Base-by-base conservation (phyloP, 1,140 invertebrate species). In the Campodea augens region DNA sequence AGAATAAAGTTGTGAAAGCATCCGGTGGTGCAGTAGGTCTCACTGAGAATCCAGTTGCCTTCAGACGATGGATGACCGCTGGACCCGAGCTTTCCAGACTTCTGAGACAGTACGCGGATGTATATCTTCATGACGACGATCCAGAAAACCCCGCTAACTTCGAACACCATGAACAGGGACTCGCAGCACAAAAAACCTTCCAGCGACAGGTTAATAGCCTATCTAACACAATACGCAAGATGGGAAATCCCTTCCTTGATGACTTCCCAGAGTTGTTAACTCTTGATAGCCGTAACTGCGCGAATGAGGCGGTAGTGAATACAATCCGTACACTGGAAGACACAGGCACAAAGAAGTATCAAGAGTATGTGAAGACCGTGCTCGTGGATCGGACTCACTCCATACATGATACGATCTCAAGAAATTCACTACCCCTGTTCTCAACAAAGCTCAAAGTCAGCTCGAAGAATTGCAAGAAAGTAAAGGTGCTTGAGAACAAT, bases 1-100 rank as follows among this genome's bases (percentile, higher is more conserved):
- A 23, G n/a, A 54, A 54, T 48, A 43, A 46, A 7, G 43, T 52
- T 4, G 47, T 55, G 27, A 54, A 54, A 53, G 51, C 45, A 21
- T 42, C 46, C 21, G 54, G 49, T n/a, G 54, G 51, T 12, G 49
- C 45, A 21, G 45, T 50, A 45, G 48, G 49, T 27, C n/a, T 56
- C 10, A 55, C 50, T 13, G 50, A 54, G 40, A 45, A 55, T 45
- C 52, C 53, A 43, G 23, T 25, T 19, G 51, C 51, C 21, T 42
- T 54, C 3, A 37, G 47, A 43, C 13, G 46, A 18, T 57, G 52
- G 54, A 51, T 50, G 43, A 41, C 54, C 20, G 44, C 51, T 41
- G 49, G 47, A 4, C 51, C 47, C 27, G 47, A 54, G 27, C 22
- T 55, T 18, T 41, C 18, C 5, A 32, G 38, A 12, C 10, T 55